Base-by-base conservation (phyloP, 2,888 invertebrate species). In the Eueremaeus valkanovi region DNA sequence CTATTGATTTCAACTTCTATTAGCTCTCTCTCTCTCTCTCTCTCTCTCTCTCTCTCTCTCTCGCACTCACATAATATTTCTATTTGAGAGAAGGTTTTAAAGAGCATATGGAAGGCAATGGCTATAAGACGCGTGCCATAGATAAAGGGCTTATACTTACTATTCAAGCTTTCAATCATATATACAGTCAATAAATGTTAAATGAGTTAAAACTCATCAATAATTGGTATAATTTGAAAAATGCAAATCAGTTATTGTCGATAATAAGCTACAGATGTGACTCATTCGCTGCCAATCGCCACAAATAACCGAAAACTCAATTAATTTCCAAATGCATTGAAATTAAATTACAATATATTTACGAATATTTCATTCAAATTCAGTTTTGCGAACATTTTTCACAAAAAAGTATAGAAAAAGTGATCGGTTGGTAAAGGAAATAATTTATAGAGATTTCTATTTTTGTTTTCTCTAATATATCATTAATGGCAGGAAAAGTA, bases 401-500 rank as follows among this genome's bases (percentile, higher is more conserved):
- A n/a, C n/a, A n/a, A n/a, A n/a, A n/a, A n/a, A n/a, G n/a, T n/a
- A n/a, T n/a, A 3, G 9, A 13, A 27, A 55, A 18, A 55, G 24
- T 55, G 9, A 61, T 31, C 11, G 6, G 58, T 24, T 1, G 9
- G n/a, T 8, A 55, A 55, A 55, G 55, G 61, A 61, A 61, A 61
- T 61, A 29, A 61, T 24, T 61, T 61, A 61, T 31, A 11, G 31
- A 29, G 61, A 29, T 31, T 61, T 61, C 31, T 24, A 16, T 66
- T 66, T 66, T 66, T 6, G 36, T 33, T 18, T n/a, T 33, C 8
- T n/a, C 21, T 66, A 21, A 66, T 36, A 33, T 66, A 66, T 66
- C 18, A 66, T 66, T 66, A 66, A 36, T 66, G 66, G 5, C 66
- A 33, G 66, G 66, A 36, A 66, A 36, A 36, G 66, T 33, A 66